Evolutionary conservation across 2,888 invertebrate genomes (phyloP), one percentile per base, ranked within the genome.

Genomic region (Acanthoscelides obtectus): DNA sequence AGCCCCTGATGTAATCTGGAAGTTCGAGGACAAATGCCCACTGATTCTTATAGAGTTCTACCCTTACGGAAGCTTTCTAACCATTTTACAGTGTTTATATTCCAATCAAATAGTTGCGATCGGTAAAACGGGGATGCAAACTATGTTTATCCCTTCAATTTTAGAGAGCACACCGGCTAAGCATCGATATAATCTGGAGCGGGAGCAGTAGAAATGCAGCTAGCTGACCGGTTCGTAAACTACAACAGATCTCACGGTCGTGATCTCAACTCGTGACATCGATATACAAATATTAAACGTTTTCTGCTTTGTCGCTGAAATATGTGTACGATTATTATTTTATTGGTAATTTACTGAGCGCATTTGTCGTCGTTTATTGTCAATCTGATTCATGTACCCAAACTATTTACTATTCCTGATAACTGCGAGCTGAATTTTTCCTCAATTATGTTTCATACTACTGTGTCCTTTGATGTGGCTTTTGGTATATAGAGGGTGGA

Each of bases 261-360:
- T 82, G 82, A 82, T 82, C 79, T 22, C 72, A 78, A 78, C 77
- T 84, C 84, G 84, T 84, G 84, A 84, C 80, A 79, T 83, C 81
- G 83, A 83, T 84, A 83, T 84, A 84, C 84, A 84, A 84, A 84
- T 84, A 84, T 84, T 83, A 84, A 84, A 84, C 83, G 84, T 83
- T 83, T 83, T 81, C 80, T 81, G 83, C 81, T 81, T 82, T 81
- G 83, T 83, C 75, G 81, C 77, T 83, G 81, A 83, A 81, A 82
- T 83, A 81, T 83, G 81, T 80, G 21, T 66, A 66, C 1, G 82
- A 80, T 83, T 83, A 84, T 83, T 83, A 84, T 83, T 84, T 83
- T 84, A 83, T 83, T 79, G 83, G 80, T 82, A 82, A 84, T 84
- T 83, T 84, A 82, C 80, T 82, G 81, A 77, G 76, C 79, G 79